Evolutionary conservation across 2,888 invertebrate species (phyloP).

Genomic region (Eilema caniola): DNA sequence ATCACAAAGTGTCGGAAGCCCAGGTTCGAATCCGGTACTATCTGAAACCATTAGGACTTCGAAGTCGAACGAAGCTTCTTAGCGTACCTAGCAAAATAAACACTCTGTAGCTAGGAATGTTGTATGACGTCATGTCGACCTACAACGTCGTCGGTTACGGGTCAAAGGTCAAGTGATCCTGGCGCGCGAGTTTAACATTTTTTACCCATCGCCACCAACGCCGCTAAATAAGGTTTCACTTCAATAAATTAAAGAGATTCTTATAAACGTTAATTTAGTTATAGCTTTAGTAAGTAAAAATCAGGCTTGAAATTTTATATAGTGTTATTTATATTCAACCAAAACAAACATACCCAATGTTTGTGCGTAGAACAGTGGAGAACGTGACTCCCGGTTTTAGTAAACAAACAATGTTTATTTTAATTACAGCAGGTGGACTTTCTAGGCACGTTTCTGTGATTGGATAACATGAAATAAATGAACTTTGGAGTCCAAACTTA

Average conservation of each 20-base stretch:
- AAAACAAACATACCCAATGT: constrained; percentile 57
- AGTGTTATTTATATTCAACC: constrained; percentile 51
- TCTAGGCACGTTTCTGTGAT: constrained; percentile 58
- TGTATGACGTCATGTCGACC: no score
- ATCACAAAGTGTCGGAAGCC: no score
- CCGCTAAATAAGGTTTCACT: no score
- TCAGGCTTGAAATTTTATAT: constrained; percentile 50
- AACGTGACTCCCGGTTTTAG: constrained; percentile 62
- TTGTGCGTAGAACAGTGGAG: constrained; percentile 52
- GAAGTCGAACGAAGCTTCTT: no score
- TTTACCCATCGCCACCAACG: no score
- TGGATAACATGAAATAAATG: constrained; percentile 43
- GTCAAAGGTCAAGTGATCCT: no score
- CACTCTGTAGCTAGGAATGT: no score
- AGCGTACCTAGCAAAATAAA: no score
- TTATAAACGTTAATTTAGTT: not conserved
- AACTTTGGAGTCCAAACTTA: constrained; percentile 18
- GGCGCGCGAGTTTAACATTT: no score
- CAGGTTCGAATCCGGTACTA: no score
- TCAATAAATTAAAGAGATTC: not conserved
- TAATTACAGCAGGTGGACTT: constrained; percentile 63
- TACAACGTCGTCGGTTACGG: no score
- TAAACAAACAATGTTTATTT: constrained; percentile 61
- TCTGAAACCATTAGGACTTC: no score
- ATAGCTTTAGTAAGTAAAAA: constrained; percentile 23